phyloP scores from a whole-genome alignment of 2,888 invertebrate genomes.

The Metalampra italica region DNA sequence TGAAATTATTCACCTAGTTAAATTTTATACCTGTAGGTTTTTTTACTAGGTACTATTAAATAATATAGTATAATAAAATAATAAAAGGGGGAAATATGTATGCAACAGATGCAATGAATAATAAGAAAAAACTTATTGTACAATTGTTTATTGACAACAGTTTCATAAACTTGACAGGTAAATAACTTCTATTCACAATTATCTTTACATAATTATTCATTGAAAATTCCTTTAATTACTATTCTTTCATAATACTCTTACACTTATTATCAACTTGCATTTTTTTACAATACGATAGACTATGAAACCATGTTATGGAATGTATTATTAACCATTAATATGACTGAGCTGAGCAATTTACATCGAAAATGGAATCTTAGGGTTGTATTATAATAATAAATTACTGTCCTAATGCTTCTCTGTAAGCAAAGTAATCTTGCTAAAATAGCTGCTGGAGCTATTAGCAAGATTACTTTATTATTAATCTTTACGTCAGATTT shows the following conservation, averaged over 20 bases:
- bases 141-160: constrained; percentile 51
- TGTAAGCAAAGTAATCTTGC: too few species aligned
- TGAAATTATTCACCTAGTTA: too few species aligned
- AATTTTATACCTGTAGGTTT: too few species aligned
- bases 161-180: constrained; percentile 43
- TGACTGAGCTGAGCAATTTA: neutral
- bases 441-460: too few species aligned
- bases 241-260: constrained; percentile 1
- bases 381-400: too few species aligned
- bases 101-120: too few species aligned
- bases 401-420: too few species aligned
- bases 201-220: constrained; percentile 3
- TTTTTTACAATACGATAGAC: neutral
- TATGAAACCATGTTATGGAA: neutral
- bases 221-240: constrained; percentile 1
- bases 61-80: too few species aligned
- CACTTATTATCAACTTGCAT: neutral
- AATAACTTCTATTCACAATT: constrained; percentile 25
- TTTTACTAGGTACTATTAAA: too few species aligned
- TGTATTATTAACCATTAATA: neutral
- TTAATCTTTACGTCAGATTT: too few species aligned
- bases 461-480: too few species aligned
- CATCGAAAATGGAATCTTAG: neutral
- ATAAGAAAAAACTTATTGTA: neutral
- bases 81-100: too few species aligned